Conservation (phyloP, 2,797 vertebrate genomes). For the Myoxocephalus aenaeus region DNA sequence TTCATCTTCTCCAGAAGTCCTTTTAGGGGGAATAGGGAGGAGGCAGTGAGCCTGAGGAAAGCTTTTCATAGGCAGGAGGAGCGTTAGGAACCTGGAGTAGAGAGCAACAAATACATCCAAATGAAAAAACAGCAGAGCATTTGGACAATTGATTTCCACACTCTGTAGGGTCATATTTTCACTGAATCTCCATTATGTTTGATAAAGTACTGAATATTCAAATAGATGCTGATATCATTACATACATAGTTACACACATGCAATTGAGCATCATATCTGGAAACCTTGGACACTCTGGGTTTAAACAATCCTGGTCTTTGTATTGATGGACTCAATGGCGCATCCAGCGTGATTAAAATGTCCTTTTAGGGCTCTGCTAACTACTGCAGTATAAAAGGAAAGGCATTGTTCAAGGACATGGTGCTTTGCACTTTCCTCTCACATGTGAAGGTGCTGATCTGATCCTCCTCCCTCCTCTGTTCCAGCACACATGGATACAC, state of each 20-base stretch:
- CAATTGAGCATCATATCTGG: neutral
- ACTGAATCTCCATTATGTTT: neutral
- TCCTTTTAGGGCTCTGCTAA: neutral
- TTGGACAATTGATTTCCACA: neutral
- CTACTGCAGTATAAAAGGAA: neutral
- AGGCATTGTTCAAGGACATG: neutral
- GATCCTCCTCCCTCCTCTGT: neutral
- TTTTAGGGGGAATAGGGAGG: slow-evolving; percentile 93
- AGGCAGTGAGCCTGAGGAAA: slow-evolving; percentile 83
- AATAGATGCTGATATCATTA: neutral
- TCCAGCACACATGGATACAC: slow-evolving; percentile 1
- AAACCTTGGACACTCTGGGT: neutral
- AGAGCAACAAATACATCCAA: slow-evolving; percentile 19
- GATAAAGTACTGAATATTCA: neutral
- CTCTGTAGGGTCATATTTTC: neutral
- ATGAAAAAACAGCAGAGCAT: neutral
- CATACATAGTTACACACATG: neutral
- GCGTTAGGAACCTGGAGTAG: slow-evolving; percentile 89
- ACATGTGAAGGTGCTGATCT: slow-evolving; percentile 33
- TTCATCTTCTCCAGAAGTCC: slow-evolving; percentile 7
- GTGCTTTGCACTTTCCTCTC: slow-evolving; percentile 8
- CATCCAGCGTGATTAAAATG: neutral
- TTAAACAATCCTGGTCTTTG: neutral
- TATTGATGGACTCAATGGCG: neutral
- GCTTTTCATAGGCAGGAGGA: slow-evolving; percentile 94